These are phyloP conservation scores for Pimpla rufipes DNA, from an alignment of 2,888 invertebrate genomes.

Conservation along the genomic window DNA sequence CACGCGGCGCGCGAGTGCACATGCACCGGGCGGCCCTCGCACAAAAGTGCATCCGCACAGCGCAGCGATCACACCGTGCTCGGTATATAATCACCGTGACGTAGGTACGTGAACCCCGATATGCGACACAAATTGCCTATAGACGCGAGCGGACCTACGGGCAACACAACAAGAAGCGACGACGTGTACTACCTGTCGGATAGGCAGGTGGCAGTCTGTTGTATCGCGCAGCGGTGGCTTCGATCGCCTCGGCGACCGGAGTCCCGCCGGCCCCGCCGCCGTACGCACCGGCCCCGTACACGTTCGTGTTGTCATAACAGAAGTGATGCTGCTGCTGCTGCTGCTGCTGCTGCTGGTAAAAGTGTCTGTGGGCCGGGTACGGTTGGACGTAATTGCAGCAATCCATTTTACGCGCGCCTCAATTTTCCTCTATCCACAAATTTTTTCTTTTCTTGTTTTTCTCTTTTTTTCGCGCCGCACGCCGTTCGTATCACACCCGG, in stretches of 20 bases:
- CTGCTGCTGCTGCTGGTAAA: conserved; percentile 78
- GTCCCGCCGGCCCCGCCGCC: conserved; percentile 67
- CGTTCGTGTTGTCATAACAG: conserved; percentile 81
- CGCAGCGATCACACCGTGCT: no score
- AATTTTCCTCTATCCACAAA: conserved; percentile 24
- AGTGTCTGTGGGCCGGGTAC: conserved; percentile 80
- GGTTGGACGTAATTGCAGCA: conserved; percentile 84
- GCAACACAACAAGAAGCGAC: conserved; percentile 13
- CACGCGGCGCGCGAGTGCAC: no score
- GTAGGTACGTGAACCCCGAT: no score
- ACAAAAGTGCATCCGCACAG: no score
- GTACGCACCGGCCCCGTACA: conserved; percentile 74
- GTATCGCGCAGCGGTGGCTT: conserved; percentile 80
- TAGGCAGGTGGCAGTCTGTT: conserved; percentile 80
- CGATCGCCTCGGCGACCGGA: conserved; percentile 79
- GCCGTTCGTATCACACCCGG: background rate
- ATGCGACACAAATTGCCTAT: no score
- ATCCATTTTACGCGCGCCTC: conserved; percentile 78
- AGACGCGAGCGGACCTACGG: background rate
- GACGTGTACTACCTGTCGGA: conserved; percentile 82
- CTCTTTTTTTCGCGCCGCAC: background rate
- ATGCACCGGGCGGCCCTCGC: no score
- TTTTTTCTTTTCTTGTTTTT: background rate
- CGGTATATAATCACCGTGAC: no score
- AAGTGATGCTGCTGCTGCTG: conserved; percentile 78